Evolutionary conservation across 2,113 vertebrate species (phyloP), one percentile per base, ranked within the genome.

Genomic region (Stigmatopora nigra): DNA sequence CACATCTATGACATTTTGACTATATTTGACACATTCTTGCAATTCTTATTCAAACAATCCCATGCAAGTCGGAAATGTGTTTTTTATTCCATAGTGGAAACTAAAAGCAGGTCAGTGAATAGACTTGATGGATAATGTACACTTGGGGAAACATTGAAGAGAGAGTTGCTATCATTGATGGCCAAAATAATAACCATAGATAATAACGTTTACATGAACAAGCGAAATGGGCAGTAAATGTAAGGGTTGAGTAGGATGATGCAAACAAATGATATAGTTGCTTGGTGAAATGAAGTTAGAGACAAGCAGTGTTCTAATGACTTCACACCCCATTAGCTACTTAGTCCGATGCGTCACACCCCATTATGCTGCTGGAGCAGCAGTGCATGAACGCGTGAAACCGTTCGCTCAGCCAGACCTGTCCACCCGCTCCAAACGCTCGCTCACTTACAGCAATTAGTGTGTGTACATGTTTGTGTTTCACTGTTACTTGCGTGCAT

Each of bases 301-400:
- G 82, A 85, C 79, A 75, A 80, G 77, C 87, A 76, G 73, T 84
- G 87, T 88, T 87, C 90, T 90, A 91, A 91, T 91, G 89, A 90
- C 88, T 91, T 90, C 88, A 90, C 90, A 90, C 84, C 86, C 87
- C 89, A 90, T 91, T 91, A 91, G 88, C 83, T 85, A 88, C 89
- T 90, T 89, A 91, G 89, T 83, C 86, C 90, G 88, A 89, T 90
- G 88, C 82, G 87, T 88, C 89, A 90, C 89, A 91, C 88, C 87
- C 90, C 90, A 91, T 91, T 91, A 90, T 86, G 85, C 88, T 76
- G 77, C 82, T 75, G 72, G 86, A 80, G 86, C 90, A 90, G 87
- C 81, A 81, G 85, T 88, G 90, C 90, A 87, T 90, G 88, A 89
- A 89, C 71, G 83, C 88, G 83, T 87, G 88, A 89, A 90, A 90